Percentiles rank a stretch among this genome's conserved stretches.
These are phyloP conservation scores for Drosophila mercatorum DNA, from an alignment of 2,888 invertebrate genomes.

Conservation along the genomic window DNA sequence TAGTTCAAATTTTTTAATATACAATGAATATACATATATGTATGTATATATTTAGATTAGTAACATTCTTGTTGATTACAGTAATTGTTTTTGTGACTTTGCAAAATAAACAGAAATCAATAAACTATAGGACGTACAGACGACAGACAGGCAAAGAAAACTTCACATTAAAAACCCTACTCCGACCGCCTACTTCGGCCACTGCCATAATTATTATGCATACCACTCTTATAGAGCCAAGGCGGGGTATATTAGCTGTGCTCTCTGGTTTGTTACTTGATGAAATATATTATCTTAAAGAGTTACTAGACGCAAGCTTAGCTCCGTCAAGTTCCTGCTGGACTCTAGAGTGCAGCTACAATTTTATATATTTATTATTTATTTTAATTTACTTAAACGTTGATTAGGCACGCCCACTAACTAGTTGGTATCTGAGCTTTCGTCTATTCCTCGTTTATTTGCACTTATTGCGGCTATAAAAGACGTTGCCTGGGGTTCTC, in stretches of 20 bases:
- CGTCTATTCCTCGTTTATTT: conserved; percentile 50
- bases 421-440: conserved; percentile 15
- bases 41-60: background rate
- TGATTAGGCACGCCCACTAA: background rate
- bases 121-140: conserved; percentile 44
- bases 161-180: conserved; percentile 22
- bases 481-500: conserved; percentile 66
- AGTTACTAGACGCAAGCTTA: too few species aligned
- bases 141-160: conserved; percentile 30
- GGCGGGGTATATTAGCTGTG: conserved; percentile 16
- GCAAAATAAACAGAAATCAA: conserved; percentile 67
- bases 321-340: too few species aligned
- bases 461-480: conserved; percentile 49
- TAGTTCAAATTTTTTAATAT: background rate
- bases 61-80: background rate
- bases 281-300: too few species aligned
- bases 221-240: conserved; percentile 1
- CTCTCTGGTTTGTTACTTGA: background rate
- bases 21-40: background rate
- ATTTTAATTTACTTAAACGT: background rate
- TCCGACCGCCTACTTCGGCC: conserved; percentile 8
- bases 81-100: conserved; percentile 33
- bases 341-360: too few species aligned
- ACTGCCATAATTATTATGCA: conserved; percentile 71
- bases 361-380: background rate